A percentile compares a stretch with the other conserved stretches of the same genome.
Conservation (phyloP, 2,797 vertebrate species). For the Monodelphis domestica region DNA sequence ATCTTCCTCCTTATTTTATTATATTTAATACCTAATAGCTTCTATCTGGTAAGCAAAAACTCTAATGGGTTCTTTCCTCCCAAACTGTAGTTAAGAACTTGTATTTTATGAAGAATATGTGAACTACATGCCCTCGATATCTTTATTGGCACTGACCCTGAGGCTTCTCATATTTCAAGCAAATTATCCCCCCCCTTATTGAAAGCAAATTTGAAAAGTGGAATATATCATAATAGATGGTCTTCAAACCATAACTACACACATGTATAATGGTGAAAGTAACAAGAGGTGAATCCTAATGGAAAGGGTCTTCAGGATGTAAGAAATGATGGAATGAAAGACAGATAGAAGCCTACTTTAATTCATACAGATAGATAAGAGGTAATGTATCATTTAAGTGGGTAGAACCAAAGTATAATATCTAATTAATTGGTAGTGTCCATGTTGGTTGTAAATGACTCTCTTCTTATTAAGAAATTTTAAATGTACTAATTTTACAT, state of each 20-base stretch:
- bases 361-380: neutral
- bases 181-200: neutral
- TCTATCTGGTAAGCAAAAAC: neutral
- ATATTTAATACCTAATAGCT: neutral
- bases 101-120: neutral
- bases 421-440: neutral
- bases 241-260: neutral
- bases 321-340: neutral
- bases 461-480: neutral
- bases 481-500: neutral
- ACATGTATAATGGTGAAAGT: neutral
- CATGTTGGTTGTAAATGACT: neutral
- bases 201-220: neutral
- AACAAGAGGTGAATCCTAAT: neutral
- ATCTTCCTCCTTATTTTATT: neutral
- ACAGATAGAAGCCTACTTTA: neutral
- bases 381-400: neutral
- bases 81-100: neutral
- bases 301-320: neutral
- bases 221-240: neutral
- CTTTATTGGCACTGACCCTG: neutral
- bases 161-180: neutral
- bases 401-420: neutral
- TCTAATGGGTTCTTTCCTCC: neutral
- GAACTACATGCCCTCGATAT: neutral